Conservation (phyloP, 2,113 vertebrate species). For the Aptenodytes forsteri region DNA sequence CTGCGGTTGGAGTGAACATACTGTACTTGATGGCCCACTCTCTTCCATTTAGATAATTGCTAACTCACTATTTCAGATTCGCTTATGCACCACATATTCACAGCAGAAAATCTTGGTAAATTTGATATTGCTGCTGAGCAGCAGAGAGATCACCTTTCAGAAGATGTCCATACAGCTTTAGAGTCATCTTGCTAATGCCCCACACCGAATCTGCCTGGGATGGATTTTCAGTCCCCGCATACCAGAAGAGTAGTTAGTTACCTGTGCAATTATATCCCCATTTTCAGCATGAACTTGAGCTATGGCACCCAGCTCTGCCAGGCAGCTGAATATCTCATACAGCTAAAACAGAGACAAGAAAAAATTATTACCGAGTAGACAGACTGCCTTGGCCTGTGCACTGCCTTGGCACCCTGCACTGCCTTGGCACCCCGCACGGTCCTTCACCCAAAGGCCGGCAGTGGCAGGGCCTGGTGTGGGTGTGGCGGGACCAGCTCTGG, state of each 20-base stretch:
- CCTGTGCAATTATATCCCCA: conserved; percentile 96
- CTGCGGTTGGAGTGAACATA: not conserved
- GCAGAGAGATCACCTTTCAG: not conserved
- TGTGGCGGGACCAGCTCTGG: not conserved
- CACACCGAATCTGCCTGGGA: not conserved
- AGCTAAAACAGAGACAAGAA: conserved; percentile 77
- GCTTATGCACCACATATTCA: not conserved
- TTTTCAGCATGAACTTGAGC: conserved; percentile 97
- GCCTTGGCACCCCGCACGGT: not conserved
- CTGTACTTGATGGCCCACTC: not conserved
- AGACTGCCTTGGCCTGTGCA: no score
- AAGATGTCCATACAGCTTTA: not conserved
- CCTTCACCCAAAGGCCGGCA: not conserved
- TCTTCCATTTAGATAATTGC: not conserved
- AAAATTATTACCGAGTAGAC: not conserved
- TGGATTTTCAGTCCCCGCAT: not conserved
- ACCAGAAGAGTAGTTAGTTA: conserved; percentile 47
- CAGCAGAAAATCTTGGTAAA: not conserved
- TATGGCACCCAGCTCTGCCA: conserved; percentile 89
- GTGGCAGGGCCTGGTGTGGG: not conserved
- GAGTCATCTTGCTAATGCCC: not conserved
- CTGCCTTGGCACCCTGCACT: accelerated
- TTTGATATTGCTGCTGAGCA: not conserved
- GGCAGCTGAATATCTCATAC: conserved; percentile 92
- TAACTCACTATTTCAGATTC: not conserved